Evolutionary conservation across 2,888 invertebrate genomes (phyloP), one percentile per base, ranked within the genome.

Genomic region (Theretra japonica): DNA sequence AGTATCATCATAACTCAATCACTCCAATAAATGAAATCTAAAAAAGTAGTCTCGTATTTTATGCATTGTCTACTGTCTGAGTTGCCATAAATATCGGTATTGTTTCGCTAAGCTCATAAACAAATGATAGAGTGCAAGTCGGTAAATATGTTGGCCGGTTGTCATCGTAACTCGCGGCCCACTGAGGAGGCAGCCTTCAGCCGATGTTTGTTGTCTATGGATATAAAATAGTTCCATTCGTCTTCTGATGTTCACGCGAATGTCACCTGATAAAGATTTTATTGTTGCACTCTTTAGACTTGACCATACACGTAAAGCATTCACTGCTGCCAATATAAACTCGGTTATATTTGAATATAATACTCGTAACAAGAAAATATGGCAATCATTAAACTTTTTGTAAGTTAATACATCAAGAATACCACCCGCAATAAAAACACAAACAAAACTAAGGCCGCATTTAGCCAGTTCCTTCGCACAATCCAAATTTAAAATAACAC

Each of bases 31-130:
- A 70, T n/a, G 25, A 70, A 59, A 65, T 30, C 21, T 30, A 53
- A 30, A 56, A 30, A 62, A 53, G 50, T 62, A 62, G 23, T 8
- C 23, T 21, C 50, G 60, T 48, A 60, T 68, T 60, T 59, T 68
- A 68, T 69, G 73, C 70, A 56, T 68, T 59, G 74, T 73, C 70
- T 71, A 48, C 73, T 30, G 74, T 74, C 73, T 68, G 78, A 77
- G 75, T 65, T 73, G 72, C 75, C 76, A 79, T 82, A 80, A 77
- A 80, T 78, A 71, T 72, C 50, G 25, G 77, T 76, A 82, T 82
- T 82, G 82, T 82, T 79, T 68, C 73, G 79, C 76, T 75, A 75
- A 75, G 69, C 72, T 72, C 71, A 77, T 82, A 82, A 82, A 82
- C 76, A 75, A 77, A 74, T 76, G 80, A 77, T 76, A 75, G 72